Conservation (phyloP, 1,140 invertebrate species). For the Cyclargus thomasi region DNA sequence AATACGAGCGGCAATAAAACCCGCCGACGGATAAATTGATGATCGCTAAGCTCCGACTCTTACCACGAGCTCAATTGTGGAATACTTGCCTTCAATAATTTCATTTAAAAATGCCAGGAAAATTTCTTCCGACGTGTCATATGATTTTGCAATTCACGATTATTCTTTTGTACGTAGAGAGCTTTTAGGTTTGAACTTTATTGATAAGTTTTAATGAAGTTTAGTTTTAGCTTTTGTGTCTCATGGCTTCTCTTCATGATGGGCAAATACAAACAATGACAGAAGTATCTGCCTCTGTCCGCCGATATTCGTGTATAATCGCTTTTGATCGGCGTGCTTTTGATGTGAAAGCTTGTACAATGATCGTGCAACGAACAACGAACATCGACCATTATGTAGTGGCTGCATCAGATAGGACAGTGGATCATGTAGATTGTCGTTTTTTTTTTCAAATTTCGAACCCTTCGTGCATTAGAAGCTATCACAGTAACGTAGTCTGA, state of each 20-base stretch:
- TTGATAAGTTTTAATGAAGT: too few relatives aligned
- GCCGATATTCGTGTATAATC: too few relatives aligned
- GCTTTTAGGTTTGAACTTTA: background rate
- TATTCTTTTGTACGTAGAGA: background rate
- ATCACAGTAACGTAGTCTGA: constrained; percentile 30
- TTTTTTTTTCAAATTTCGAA: background rate
- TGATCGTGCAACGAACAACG: too few relatives aligned
- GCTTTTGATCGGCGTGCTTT: too few relatives aligned
- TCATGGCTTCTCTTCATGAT: too few relatives aligned
- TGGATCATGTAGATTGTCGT: too few relatives aligned
- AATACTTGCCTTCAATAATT: background rate
- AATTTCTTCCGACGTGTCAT: background rate
- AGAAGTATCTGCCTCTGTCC: too few relatives aligned
- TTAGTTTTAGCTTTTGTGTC: too few relatives aligned
- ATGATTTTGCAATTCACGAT: background rate
- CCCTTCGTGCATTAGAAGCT: constrained; percentile 32
- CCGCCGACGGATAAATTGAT: constrained; percentile 46
- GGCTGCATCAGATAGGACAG: too few relatives aligned
- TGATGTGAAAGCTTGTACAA: too few relatives aligned
- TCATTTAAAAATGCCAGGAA: background rate
- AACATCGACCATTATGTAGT: too few relatives aligned
- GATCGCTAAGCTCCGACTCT: constrained; percentile 53
- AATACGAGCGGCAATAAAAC: constrained; percentile 71
- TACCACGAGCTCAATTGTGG: constrained; percentile 33
- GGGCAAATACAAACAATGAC: too few relatives aligned